Percentiles rank a stretch among this genome's conserved stretches.
phyloP scores from a whole-genome alignment of 2,113 vertebrate species.

The Amazona vittata region DNA sequence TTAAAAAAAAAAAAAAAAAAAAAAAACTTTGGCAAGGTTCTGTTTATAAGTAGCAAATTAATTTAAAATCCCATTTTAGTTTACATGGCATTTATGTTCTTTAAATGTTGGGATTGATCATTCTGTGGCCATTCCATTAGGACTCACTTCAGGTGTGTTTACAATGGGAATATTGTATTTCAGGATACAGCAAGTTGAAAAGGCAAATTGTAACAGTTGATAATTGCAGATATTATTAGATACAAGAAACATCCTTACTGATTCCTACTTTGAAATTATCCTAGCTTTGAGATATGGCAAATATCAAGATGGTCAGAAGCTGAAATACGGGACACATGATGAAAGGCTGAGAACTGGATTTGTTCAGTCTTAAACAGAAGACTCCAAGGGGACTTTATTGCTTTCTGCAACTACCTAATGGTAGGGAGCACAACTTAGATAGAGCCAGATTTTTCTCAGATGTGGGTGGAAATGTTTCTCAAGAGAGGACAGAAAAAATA shows the following conservation, averaged over 20 bases:
- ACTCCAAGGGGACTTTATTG: background rate
- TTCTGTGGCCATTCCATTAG: background rate
- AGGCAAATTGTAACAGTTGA: background rate
- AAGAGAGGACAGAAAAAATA: background rate
- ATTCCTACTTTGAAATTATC: background rate
- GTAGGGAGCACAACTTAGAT: background rate
- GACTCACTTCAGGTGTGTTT: background rate
- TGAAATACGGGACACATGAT: background rate
- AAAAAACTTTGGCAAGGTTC: background rate
- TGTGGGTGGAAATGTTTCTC: background rate
- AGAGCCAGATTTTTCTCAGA: background rate
- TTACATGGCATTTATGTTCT: background rate
- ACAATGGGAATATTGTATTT: background rate
- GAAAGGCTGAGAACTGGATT: background rate
- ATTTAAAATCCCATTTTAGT: background rate
- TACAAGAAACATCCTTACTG: background rate
- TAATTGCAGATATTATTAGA: background rate
- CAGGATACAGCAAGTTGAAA: background rate
- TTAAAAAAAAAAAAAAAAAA: background rate
- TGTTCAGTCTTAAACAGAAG: background rate
- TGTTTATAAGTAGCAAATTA: background rate
- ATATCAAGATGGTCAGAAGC: background rate
- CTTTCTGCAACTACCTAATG: background rate
- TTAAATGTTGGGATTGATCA: background rate
- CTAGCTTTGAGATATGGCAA: background rate